Percentiles rank a stretch among this genome's conserved stretches.
phyloP scores from a whole-genome alignment of 2,888 invertebrate species.

The Brenthis hecate region DNA sequence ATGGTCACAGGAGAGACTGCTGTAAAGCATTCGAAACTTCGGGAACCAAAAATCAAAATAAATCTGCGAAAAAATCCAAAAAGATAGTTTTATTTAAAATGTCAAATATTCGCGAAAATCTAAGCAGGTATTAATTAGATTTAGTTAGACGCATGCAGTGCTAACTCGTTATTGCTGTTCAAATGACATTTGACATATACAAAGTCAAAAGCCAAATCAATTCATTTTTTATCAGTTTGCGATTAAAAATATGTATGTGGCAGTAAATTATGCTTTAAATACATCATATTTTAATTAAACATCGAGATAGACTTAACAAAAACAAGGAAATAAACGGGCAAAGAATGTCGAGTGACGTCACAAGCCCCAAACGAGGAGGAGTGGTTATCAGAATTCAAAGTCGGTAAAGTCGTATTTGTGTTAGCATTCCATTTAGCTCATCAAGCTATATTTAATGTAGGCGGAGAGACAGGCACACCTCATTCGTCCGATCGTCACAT shows the following conservation, averaged over 20 bases:
- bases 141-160: not conserved
- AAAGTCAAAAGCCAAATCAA: conserved; percentile 15
- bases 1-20: no score
- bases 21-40: no score
- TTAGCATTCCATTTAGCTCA: conserved; percentile 40
- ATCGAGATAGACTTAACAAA: conserved; percentile 19
- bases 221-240: conserved; percentile 18
- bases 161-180: conserved; percentile 10
- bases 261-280: conserved; percentile 17
- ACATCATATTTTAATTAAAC: conserved; percentile 24
- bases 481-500: conserved; percentile 41
- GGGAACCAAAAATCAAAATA: no score
- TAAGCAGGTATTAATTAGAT: no score
- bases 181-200: conserved; percentile 15
- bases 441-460: conserved; percentile 47
- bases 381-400: conserved; percentile 37
- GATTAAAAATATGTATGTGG: conserved; percentile 17
- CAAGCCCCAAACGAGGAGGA: conserved; percentile 36
- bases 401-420: conserved; percentile 33
- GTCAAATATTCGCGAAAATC: no score
- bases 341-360: conserved; percentile 40
- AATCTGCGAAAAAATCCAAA: no score
- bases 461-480: conserved; percentile 50
- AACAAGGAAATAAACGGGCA: conserved; percentile 37
- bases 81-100: no score